Evolutionary conservation across 2,888 invertebrate genomes (phyloP).

Genomic region (Empis stercorea): DNA sequence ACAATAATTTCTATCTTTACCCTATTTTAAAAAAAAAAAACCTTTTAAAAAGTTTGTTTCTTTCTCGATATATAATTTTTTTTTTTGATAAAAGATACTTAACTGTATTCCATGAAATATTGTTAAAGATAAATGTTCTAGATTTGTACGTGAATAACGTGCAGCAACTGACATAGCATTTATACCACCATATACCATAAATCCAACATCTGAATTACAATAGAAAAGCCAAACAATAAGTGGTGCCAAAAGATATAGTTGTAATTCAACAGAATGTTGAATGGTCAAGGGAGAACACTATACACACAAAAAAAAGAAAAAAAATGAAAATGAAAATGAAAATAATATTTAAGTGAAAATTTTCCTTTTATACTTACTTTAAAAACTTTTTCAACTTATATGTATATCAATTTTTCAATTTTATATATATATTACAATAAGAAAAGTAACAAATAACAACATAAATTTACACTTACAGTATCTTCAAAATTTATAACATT

Average conservation of each 20-base stretch:
- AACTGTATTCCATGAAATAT: constrained; percentile 59
- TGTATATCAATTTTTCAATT: no score
- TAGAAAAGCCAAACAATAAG: constrained; percentile 50
- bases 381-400: background rate
- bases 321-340: no score
- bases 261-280: constrained; percentile 61
- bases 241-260: constrained; percentile 52
- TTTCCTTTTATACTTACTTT: background rate
- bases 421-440: no score
- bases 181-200: constrained; percentile 42
- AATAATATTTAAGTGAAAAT: no score
- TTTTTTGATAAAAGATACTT: constrained; percentile 16
- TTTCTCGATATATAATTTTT: no score
- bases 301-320: constrained; percentile 9
- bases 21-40: no score
- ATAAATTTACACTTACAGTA: constrained; percentile 41
- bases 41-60: no score
- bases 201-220: constrained; percentile 41
- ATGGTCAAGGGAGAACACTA: constrained; percentile 68
- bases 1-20: no score
- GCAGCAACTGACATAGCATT: constrained; percentile 47
- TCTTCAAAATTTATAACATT: constrained; percentile 56
- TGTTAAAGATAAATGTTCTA: constrained; percentile 48
- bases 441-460: no score
- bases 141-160: constrained; percentile 46